Evolutionary conservation across 2,888 invertebrate genomes (phyloP), one percentile per base, ranked within the genome.

Genomic region (Hirtodrosophila confusa): DNA sequence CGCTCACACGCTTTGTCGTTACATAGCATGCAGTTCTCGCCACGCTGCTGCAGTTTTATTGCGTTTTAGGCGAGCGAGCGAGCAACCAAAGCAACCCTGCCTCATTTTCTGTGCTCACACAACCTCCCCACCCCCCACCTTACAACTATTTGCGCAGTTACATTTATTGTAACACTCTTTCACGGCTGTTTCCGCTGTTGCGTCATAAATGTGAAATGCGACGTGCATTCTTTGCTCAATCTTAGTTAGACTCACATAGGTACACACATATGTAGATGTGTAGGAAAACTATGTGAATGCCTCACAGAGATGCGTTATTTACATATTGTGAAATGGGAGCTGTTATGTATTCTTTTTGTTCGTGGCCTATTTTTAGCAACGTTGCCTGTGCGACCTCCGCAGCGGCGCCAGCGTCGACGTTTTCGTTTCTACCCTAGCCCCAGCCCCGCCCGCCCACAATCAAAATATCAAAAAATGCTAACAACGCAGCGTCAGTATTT

Each of bases 351-450:
- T 77, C 35, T 57, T 67, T 40, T 60, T 68, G 68, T 75, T 73
- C 69, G 78, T 79, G 84, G 77, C 84, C 88, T 88, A 85, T 85
- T 88, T 85, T 74, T 86, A 83, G 83, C 69, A 43, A 44, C 48
- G 39, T 49, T 60, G 53, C 57, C 57, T 29, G 48, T 72, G 39
- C 75, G 77, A 71, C 80, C 78, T 76, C 72, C 74, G 61, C 72
- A 50, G 45, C 53, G 72, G 63, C 66, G 73, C 71, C 76, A 43
- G 49, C 62, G 56, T 12, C 33, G 29, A 12, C 45, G 41, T 55
- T 17, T 44, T 43, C 37, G 29, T 39, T 49, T 10, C 11, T 39
- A 12, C 55, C 17, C 17, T 2, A 17, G 17, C 17, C 17, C 43
- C 44, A 36, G 50, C 63, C 54, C 60, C 65, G 53, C 53, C 17